Base-by-base conservation (phyloP, 2,113 vertebrate species). In the Sylvia atricapilla region DNA sequence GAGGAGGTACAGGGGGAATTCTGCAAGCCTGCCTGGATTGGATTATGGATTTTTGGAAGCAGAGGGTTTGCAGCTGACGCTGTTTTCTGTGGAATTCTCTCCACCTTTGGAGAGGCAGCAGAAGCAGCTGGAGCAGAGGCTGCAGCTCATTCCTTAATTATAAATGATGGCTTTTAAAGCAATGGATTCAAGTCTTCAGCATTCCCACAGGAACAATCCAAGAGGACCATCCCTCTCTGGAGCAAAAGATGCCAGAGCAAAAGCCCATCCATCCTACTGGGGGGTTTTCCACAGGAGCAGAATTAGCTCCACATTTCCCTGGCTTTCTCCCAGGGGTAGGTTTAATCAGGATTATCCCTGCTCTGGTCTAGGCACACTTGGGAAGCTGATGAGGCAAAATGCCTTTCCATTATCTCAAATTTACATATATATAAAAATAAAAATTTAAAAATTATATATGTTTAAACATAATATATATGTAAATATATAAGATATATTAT, bases 41-140 rank as follows among this genome's bases (percentile, higher is more conserved):
- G 60, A 67, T 13, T 10, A 5, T 0, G 18, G 5, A 2, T 59
- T 70, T 87, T 11, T 49, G 78, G 69, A 19, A 70, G 28, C 19
- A 27, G 15, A 70, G n/a, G 37, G 6, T 27, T 9, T 44, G 76
- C 46, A 77, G 76, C n/a, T 28, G 55, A 21, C 4, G 39, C 22
- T 13, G 39, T 8, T 60, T 62, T n/a, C 63, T 49, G 55, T 68
- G 46, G n/a, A 53, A 31, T 14, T 5, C 30, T 58, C 64, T 27
- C 56, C 46, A 35, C 41, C 59, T 77, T 4, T 1, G 1, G 39
- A 55, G 8, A 9, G 6, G 35, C 3, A 22, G 49, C 0, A 0
- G 72, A 52, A 37, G 55, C 80, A 84, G 81, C 46, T 25, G 22
- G 39, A 52, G 46, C 60, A 47, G 66, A 90, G 43, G 18, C 1